Percentiles rank a stretch among this genome's conserved stretches.
Evolutionary conservation across 2,888 invertebrate genomes (phyloP).

Genomic region (Aspidiotus rigidus): DNA sequence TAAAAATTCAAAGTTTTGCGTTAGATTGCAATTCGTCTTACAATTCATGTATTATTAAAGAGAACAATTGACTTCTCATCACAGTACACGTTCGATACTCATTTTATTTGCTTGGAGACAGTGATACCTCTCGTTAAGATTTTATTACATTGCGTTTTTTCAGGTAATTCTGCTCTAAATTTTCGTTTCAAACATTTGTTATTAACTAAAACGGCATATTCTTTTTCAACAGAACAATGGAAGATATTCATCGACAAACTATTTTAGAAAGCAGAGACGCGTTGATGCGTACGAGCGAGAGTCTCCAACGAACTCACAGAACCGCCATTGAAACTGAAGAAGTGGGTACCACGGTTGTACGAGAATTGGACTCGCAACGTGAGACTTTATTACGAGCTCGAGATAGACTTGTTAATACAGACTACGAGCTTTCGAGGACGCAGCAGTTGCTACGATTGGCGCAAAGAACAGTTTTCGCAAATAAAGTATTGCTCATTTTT

Average conservation of each 20-base stretch:
- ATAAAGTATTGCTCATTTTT: slow-evolving; percentile 61
- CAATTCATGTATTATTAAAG: too few relatives aligned
- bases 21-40: too few relatives aligned
- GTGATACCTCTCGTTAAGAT: too few relatives aligned
- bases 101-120: too few relatives aligned
- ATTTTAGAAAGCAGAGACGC: slow-evolving; percentile 48
- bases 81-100: too few relatives aligned
- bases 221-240: slow-evolving; percentile 1
- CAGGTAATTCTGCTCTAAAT: too few relatives aligned
- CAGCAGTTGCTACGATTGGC: slow-evolving; percentile 37
- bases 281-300: slow-evolving; percentile 54
- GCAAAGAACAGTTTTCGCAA: slow-evolving; percentile 53
- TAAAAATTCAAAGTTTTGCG: too few relatives aligned
- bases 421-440: slow-evolving; percentile 58
- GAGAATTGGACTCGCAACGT: slow-evolving; percentile 64
- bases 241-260: slow-evolving; percentile 23
- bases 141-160: too few relatives aligned
- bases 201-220: too few relatives aligned
- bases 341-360: slow-evolving; percentile 65
- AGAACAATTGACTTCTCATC: too few relatives aligned
- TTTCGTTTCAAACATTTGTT: too few relatives aligned
- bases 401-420: slow-evolving; percentile 59
- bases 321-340: slow-evolving; percentile 71
- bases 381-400: slow-evolving; percentile 60
- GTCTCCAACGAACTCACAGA: slow-evolving; percentile 59